Evolutionary conservation across 2,888 invertebrate genomes (phyloP).

Genomic region (Nephrocerus scutellatus): DNA sequence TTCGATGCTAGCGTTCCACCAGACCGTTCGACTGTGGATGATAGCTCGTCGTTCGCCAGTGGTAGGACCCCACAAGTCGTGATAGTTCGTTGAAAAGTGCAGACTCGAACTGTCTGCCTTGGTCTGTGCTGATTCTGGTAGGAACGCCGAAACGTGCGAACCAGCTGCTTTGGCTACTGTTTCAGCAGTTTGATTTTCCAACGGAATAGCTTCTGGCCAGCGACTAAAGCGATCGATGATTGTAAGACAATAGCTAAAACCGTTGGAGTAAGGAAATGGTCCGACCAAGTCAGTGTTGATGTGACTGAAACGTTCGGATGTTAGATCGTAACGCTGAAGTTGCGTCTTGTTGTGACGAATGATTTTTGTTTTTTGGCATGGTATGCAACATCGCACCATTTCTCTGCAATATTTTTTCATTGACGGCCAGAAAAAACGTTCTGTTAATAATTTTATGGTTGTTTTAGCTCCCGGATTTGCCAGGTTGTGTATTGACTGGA

Average conservation of each 20-base stretch:
- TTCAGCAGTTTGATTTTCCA: not conserved
- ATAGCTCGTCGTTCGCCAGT: constrained; percentile 9
- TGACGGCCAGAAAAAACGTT: constrained; percentile 18
- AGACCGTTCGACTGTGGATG: constrained; percentile 16
- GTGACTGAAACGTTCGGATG: too few species aligned
- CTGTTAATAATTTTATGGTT: constrained; percentile 9
- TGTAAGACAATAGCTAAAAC: constrained; percentile 4
- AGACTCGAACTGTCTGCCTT: constrained; percentile 18
- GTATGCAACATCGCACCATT: constrained; percentile 11
- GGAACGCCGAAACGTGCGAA: constrained; percentile 18
- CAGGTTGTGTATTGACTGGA: constrained; percentile 10
- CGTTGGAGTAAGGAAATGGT: not conserved
- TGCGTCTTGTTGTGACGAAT: too few species aligned
- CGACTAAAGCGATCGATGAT: constrained; percentile 8
- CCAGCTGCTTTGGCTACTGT: constrained; percentile 10
- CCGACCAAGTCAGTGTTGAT: constrained; percentile 5
- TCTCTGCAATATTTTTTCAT: constrained; percentile 13
- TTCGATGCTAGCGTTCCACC: constrained; percentile 12
- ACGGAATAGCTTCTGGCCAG: constrained; percentile 7
- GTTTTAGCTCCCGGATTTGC: constrained; percentile 12
- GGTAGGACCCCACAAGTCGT: constrained; percentile 1
- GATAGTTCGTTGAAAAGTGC: constrained; percentile 10
- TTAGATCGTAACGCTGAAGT: too few species aligned
- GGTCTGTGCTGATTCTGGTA: constrained; percentile 14
- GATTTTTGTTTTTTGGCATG: too few species aligned